These are phyloP conservation scores for Forbesichthys agassizii DNA, from an alignment of 2,113 vertebrate genomes.

Conservation along the genomic window DNA sequence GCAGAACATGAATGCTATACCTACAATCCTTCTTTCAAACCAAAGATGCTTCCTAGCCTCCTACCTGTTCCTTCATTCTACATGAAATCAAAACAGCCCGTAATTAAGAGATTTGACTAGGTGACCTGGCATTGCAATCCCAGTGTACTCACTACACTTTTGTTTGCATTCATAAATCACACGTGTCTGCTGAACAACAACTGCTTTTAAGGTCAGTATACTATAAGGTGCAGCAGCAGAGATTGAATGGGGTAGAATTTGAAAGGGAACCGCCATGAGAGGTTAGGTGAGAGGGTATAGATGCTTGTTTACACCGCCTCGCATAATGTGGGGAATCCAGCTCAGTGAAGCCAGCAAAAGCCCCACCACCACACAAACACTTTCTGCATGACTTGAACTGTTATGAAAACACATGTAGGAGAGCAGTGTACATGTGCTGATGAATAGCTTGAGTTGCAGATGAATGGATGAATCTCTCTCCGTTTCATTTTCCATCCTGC, in stretches of 20 bases:
- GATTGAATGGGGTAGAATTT: background rate
- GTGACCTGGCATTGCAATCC: background rate
- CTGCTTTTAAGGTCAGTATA: background rate
- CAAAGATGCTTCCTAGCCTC: too few relatives aligned
- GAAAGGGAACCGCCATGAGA: background rate
- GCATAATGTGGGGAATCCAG: conserved; percentile 36
- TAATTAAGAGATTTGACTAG: background rate
- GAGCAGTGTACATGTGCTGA: too few relatives aligned
- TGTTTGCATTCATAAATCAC: background rate
- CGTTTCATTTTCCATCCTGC: too few relatives aligned
- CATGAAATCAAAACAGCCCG: too few relatives aligned
- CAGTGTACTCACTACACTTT: background rate
- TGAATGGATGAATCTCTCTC: too few relatives aligned
- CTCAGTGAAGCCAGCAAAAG: conserved; percentile 50
- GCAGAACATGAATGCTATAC: too few relatives aligned
- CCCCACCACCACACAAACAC: conserved; percentile 31
- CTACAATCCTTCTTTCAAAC: too few relatives aligned
- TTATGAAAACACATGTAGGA: background rate
- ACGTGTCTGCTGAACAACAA: background rate
- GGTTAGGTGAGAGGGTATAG: background rate
- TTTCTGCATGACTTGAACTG: conserved; percentile 45
- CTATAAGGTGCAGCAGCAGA: background rate
- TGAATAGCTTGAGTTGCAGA: too few relatives aligned
- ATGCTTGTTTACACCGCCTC: background rate
- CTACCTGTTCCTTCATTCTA: background rate